Conservation (phyloP, 2,113 vertebrate species). For the Stegostoma tigrinum region DNA sequence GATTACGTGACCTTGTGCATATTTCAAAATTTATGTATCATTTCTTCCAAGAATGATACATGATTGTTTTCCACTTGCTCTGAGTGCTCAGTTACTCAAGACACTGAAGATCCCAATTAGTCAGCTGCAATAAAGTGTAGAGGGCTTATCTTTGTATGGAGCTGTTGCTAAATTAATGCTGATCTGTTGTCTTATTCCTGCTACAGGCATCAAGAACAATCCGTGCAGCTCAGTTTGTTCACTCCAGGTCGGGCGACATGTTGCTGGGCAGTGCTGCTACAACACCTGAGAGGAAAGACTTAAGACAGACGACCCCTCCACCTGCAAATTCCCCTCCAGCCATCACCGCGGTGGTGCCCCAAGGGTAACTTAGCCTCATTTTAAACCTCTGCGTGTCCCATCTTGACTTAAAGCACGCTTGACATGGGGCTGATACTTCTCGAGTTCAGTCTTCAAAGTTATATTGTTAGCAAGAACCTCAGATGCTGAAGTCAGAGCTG, state of each 20-base stretch:
- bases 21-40: neutral
- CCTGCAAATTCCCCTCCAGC: conserved; percentile 61
- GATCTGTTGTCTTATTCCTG: neutral
- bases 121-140: neutral
- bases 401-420: neutral
- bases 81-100: neutral
- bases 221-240: conserved; percentile 56
- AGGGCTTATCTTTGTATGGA: too few species aligned
- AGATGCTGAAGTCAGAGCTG: too few species aligned
- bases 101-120: neutral
- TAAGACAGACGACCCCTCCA: conserved; percentile 55
- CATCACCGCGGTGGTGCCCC: conserved; percentile 60
- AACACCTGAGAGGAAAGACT: conserved; percentile 59
- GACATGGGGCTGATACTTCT: neutral
- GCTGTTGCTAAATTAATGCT: neutral
- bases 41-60: neutral
- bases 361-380: conserved; percentile 52
- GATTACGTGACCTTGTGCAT: neutral
- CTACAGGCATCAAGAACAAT: conserved; percentile 50
- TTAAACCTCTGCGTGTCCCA: neutral
- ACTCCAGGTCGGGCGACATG: conserved; percentile 56
- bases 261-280: conserved; percentile 58
- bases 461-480: too few species aligned
- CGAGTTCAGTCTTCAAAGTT: neutral
- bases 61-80: neutral